Conservation (phyloP, 1,140 invertebrate genomes). For the Cotesia typhae region DNA sequence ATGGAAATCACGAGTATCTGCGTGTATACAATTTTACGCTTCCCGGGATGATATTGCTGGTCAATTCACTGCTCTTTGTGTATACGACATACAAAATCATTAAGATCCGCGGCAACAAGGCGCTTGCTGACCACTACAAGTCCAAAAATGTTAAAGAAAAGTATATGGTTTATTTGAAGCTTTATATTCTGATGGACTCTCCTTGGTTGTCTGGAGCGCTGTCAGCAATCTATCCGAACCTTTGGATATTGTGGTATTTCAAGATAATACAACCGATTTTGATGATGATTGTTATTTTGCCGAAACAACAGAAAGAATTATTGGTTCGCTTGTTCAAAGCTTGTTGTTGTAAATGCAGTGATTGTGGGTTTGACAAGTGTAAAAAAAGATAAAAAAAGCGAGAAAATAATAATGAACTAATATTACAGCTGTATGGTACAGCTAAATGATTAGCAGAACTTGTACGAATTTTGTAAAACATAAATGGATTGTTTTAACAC, state of each 20-base stretch:
- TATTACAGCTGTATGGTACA: no score
- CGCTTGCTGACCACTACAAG: constrained; percentile 48
- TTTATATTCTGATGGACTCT: constrained; percentile 55
- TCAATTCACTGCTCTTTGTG: constrained; percentile 52
- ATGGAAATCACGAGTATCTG: constrained; percentile 44
- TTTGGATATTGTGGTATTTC: constrained; percentile 49
- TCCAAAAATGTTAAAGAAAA: constrained; percentile 45
- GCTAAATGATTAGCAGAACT: no score
- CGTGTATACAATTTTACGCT: constrained; percentile 53
- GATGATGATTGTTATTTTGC: constrained; percentile 48
- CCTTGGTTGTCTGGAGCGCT: constrained; percentile 56
- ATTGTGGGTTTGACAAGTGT: no score
- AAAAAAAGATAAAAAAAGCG: no score
- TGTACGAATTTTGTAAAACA: no score
- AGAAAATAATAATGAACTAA: no score
- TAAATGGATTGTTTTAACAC: no score
- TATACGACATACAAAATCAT: constrained; percentile 52
- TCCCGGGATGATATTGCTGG: constrained; percentile 47
- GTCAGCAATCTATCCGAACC: constrained; percentile 48
- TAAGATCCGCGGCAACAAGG: constrained; percentile 46
- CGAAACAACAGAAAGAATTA: background rate
- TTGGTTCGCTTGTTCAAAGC: no score
- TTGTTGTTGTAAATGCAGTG: no score
- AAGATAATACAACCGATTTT: constrained; percentile 49
- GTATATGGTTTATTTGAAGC: constrained; percentile 50